Evolutionary conservation across 2,113 vertebrate genomes (phyloP).

Genomic region (Leptocoma aspasia): DNA sequence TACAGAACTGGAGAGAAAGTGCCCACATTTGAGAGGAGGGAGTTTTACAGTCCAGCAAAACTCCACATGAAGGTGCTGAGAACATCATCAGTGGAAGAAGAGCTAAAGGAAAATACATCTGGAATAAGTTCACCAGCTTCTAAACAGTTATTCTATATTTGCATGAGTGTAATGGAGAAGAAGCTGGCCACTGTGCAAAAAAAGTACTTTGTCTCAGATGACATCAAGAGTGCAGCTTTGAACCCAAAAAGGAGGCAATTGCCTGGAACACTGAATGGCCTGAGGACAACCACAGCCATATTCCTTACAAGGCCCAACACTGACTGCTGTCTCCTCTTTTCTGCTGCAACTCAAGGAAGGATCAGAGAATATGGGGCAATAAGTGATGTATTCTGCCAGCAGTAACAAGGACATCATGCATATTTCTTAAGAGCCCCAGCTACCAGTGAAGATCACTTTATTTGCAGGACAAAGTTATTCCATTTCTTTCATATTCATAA

Average conservation of each 20-base stretch:
- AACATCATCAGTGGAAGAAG: background rate
- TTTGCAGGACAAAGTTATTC: background rate
- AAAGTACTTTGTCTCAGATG: background rate
- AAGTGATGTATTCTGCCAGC: background rate
- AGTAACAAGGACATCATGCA: background rate
- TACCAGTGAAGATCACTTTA: background rate
- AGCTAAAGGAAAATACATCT: background rate
- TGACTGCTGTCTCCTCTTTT: background rate
- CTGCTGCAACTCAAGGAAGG: background rate
- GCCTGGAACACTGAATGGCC: background rate
- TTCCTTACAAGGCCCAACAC: background rate
- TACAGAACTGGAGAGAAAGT: background rate
- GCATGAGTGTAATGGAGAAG: background rate
- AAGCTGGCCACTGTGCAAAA: background rate
- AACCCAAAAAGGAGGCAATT: background rate
- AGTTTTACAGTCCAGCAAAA: background rate
- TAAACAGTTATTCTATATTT: background rate
- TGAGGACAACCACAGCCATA: rapidly evolving
- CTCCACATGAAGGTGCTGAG: background rate
- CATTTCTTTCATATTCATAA: background rate
- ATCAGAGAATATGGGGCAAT: background rate
- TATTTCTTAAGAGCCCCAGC: background rate
- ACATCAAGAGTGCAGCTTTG: background rate
- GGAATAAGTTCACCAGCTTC: background rate
- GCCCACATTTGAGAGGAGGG: background rate